Base-by-base conservation (phyloP, 2,888 invertebrate genomes). In the Azorinus chamasolen region DNA sequence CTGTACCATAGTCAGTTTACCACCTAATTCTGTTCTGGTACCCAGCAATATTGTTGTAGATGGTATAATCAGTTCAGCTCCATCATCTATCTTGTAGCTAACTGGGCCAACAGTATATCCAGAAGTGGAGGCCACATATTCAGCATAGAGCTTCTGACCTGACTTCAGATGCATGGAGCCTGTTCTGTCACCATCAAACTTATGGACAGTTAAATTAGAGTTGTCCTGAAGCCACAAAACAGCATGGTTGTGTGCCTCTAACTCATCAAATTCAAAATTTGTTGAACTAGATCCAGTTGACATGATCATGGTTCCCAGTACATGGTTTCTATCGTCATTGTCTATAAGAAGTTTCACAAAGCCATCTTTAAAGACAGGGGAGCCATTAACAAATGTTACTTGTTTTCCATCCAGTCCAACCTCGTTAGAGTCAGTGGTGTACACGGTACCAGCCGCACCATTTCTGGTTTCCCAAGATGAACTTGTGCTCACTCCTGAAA, bases 91-190 rank as follows among this genome's bases (percentile, higher is more conserved):
- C 27, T 68, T 76, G 71, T 84, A 89, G 53, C 88, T 88, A 22
- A 89, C 87, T 4, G 89, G 89, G 18, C 88, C 89, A 8, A 89
- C 86, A 12, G 88, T 87, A 70, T 87, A 89, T 10, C 87, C 84
- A 27, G 73, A 75, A 22, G 76, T 80, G 8, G 88, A 87, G 25
- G 80, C 81, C 25, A 82, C 80, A 65, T 86, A 88, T 55, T 89
- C 89, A 0, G 84, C 83, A 62, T 71, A 83, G 32, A 88, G 64
- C 39, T 55, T 83, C 77, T 89, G 89, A 6, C 69, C 74, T 46
- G 48, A 25, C 10, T 45, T 45, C 6, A 88, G 43, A 74, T 87
- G 85, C 85, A 89, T 79, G 16, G 82, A 61, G 1, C 88, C 87
- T 32, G 89, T 89, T 54, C 80, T 71, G 65, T 89, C 89, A 16